A percentile compares a stretch with the other conserved stretches of the same genome.
Conservation (phyloP, 2,888 invertebrate species). For the Drosophila infuscata region DNA sequence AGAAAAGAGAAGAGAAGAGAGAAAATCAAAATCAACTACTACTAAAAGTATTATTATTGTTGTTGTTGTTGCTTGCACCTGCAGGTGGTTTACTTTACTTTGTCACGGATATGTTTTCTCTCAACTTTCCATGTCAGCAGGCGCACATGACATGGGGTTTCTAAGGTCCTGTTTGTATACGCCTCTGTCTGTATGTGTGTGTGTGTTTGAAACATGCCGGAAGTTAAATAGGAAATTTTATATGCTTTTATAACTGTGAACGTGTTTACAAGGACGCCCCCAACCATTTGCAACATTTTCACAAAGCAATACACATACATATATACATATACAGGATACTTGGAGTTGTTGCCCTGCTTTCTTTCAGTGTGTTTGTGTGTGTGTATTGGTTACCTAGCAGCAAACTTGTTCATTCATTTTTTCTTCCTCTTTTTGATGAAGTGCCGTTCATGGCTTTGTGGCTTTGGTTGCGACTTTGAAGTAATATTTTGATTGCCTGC, state of each 20-base stretch:
- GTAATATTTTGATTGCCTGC: conserved; percentile 18
- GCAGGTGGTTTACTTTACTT: conserved; percentile 72
- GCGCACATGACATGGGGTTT: conserved; percentile 32
- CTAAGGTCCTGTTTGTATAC: conserved; percentile 20
- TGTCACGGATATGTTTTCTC: conserved; percentile 81
- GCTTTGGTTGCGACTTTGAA: conserved; percentile 50
- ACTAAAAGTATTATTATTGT: conserved; percentile 63
- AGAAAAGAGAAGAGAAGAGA: background rate
- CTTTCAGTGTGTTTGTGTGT: conserved; percentile 1
- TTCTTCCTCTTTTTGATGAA: conserved; percentile 64
- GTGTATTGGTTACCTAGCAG: conserved; percentile 57
- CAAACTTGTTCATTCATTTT: conserved; percentile 56
- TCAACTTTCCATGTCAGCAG: conserved; percentile 65
- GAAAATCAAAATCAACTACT: conserved; percentile 45
- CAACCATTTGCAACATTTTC: conserved; percentile 17
- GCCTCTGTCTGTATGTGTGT: conserved; percentile 4
- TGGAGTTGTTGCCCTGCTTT: background rate
- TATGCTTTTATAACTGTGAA: conserved; percentile 80
- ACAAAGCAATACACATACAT: background rate
- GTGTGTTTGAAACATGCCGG: conserved; percentile 64
- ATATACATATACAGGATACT: background rate
- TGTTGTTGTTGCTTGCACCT: conserved; percentile 67
- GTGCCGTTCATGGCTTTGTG: conserved; percentile 58
- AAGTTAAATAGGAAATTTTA: conserved; percentile 80
- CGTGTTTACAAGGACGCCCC: conserved; percentile 69